These are phyloP conservation scores for Ochotona princeps DNA, from an alignment of 2,113 vertebrate species.

Conservation along the genomic window DNA sequence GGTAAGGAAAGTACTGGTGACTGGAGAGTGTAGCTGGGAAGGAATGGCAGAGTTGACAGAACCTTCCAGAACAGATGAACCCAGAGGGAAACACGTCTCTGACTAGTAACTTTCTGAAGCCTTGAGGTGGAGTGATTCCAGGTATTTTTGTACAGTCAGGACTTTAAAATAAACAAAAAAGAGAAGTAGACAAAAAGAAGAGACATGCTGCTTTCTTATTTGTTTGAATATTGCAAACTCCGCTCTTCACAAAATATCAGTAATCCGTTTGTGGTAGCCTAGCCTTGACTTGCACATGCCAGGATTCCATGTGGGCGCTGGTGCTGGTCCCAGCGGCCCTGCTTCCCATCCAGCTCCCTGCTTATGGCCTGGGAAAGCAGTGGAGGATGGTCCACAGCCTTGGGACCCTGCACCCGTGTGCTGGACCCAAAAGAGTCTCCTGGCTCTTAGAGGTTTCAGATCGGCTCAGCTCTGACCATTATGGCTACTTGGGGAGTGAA, in stretches of 20 bases:
- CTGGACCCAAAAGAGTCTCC: too few relatives aligned
- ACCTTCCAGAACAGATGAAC: neutral
- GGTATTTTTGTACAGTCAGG: neutral
- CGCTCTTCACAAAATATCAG: neutral
- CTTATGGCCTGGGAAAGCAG: too few relatives aligned
- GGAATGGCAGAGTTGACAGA: neutral
- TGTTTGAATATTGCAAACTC: neutral
- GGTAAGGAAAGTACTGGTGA: neutral
- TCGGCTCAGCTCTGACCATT: too few relatives aligned
- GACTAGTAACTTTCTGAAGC: neutral
- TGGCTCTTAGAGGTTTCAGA: too few relatives aligned
- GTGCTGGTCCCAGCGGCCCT: too few relatives aligned
- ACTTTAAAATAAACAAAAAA: neutral
- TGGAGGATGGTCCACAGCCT: too few relatives aligned
- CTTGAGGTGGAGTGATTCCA: neutral
- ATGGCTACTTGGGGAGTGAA: too few relatives aligned
- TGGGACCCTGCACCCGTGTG: too few relatives aligned
- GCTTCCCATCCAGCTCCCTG: too few relatives aligned
- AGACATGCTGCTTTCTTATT: neutral
- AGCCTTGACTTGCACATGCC: too few relatives aligned
- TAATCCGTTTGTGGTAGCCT: neutral
- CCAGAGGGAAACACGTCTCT: neutral
- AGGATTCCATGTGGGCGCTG: too few relatives aligned
- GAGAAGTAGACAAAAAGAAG: neutral
- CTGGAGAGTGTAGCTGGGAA: fast-evolving